phyloP scores from a whole-genome alignment of 2,888 invertebrate genomes.

The Eilema sororculum region DNA sequence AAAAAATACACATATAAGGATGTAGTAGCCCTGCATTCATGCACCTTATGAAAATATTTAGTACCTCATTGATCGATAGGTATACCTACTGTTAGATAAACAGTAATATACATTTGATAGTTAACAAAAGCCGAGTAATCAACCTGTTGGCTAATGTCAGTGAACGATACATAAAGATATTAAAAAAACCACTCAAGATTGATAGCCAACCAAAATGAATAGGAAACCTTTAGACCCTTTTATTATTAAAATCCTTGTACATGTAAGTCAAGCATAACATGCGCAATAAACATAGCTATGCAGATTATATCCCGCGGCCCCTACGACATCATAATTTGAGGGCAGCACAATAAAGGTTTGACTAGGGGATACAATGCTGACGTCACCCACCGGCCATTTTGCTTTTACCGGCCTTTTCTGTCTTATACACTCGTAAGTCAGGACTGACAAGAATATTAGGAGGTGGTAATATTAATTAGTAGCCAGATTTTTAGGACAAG shows the following conservation, averaged over 20 bases:
- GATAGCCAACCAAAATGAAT: background rate
- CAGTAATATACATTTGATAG: too few relatives aligned
- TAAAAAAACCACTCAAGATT: background rate
- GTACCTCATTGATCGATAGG: too few relatives aligned
- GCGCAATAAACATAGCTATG: background rate
- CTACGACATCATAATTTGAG: background rate
- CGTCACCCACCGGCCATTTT: background rate
- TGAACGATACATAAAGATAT: too few relatives aligned
- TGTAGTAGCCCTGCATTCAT: too few relatives aligned
- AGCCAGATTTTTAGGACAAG: too few relatives aligned
- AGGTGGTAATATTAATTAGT: too few relatives aligned
- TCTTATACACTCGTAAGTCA: background rate
- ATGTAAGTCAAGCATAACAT: background rate
- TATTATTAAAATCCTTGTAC: background rate
- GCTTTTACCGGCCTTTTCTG: background rate
- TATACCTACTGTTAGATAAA: too few relatives aligned
- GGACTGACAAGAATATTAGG: background rate
- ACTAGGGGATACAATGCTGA: background rate
- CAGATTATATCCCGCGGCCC: background rate
- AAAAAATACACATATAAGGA: too few relatives aligned
- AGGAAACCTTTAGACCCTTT: background rate
- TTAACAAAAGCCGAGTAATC: too few relatives aligned
- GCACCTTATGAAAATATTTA: too few relatives aligned
- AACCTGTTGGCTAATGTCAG: too few relatives aligned
- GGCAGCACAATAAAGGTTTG: conserved; percentile 1